These are phyloP conservation scores for Varroa destructor DNA, from an alignment of 1,140 invertebrate genomes.

Conservation along the genomic window DNA sequence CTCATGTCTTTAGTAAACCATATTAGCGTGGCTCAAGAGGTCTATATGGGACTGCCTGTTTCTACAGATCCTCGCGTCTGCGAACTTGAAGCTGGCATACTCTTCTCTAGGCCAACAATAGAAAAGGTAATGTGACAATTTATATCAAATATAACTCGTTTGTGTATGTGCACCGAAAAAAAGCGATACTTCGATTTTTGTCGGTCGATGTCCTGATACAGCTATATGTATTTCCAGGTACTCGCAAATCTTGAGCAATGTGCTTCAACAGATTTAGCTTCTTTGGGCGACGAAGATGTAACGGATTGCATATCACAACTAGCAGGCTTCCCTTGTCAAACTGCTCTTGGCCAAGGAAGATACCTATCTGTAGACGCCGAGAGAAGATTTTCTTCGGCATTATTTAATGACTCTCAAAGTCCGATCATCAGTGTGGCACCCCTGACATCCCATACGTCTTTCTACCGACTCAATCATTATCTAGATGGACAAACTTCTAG, in stretches of 20 bases:
- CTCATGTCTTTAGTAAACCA: slow-evolving; percentile 54
- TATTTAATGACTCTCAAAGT: slow-evolving; percentile 30
- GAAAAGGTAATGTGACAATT: slow-evolving; percentile 59
- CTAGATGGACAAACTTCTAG: slow-evolving; percentile 27
- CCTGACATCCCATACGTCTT: slow-evolving; percentile 30
- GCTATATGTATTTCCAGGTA: slow-evolving; percentile 31
- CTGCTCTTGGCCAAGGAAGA: neutral
- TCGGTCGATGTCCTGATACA: slow-evolving; percentile 36
- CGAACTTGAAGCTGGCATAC: slow-evolving; percentile 51
- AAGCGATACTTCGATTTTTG: slow-evolving; percentile 42
- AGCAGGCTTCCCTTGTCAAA: neutral
- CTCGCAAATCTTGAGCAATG: slow-evolving; percentile 26
- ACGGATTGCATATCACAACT: neutral
- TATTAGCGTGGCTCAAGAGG: slow-evolving; percentile 64
- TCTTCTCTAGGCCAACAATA: slow-evolving; percentile 61
- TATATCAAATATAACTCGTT: slow-evolving; percentile 64
- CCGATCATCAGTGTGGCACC: slow-evolving; percentile 32
- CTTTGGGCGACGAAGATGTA: neutral
- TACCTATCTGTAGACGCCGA: slow-evolving; percentile 5
- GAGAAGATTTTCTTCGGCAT: slow-evolving; percentile 1
- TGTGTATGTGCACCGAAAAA: slow-evolving; percentile 54
- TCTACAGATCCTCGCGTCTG: slow-evolving; percentile 32
- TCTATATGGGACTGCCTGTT: slow-evolving; percentile 54
- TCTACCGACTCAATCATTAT: slow-evolving; percentile 30
- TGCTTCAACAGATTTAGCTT: neutral